Percentiles rank a stretch among this genome's conserved stretches.
Conservation (phyloP, 2,888 invertebrate genomes). For the Brenthis daphne region DNA sequence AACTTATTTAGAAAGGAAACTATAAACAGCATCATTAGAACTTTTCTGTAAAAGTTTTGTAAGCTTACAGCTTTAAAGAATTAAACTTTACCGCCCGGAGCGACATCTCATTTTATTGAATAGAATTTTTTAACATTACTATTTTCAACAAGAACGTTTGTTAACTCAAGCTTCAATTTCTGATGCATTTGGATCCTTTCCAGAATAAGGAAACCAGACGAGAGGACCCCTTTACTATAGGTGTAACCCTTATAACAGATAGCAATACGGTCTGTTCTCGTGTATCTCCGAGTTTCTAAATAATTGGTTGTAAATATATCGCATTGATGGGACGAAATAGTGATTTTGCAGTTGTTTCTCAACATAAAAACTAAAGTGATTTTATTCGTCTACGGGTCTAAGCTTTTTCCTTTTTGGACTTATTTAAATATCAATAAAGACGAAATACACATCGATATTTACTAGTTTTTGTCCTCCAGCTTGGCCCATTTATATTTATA, state of each 20-base stretch:
- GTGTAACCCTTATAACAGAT: slow-evolving; percentile 10
- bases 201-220: slow-evolving; percentile 41
- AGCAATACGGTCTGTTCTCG: slow-evolving; percentile 15
- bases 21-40: slow-evolving; percentile 16
- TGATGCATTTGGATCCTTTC: slow-evolving; percentile 48
- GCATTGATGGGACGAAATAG: slow-evolving; percentile 9
- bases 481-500: too few species aligned
- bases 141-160: slow-evolving; percentile 43
- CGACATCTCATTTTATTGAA: slow-evolving; percentile 16
- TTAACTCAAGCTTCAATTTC: slow-evolving; percentile 45
- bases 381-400: not conserved
- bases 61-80: slow-evolving; percentile 1
- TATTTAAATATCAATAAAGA: too few species aligned
- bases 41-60: slow-evolving; percentile 6
- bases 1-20: slow-evolving; percentile 2
- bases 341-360: slow-evolving; percentile 13
- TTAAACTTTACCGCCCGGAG: slow-evolving; percentile 24
- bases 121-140: slow-evolving; percentile 26
- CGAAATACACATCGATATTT: too few species aligned
- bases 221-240: slow-evolving; percentile 16
- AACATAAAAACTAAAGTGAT: not conserved
- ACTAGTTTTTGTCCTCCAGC: too few species aligned
- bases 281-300: slow-evolving; percentile 14
- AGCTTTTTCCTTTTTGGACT: not conserved
- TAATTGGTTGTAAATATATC: slow-evolving; percentile 23